Percentiles rank a stretch among this genome's conserved stretches.
Evolutionary conservation across 2,888 invertebrate genomes (phyloP).

Genomic region (Catocala sponsa): DNA sequence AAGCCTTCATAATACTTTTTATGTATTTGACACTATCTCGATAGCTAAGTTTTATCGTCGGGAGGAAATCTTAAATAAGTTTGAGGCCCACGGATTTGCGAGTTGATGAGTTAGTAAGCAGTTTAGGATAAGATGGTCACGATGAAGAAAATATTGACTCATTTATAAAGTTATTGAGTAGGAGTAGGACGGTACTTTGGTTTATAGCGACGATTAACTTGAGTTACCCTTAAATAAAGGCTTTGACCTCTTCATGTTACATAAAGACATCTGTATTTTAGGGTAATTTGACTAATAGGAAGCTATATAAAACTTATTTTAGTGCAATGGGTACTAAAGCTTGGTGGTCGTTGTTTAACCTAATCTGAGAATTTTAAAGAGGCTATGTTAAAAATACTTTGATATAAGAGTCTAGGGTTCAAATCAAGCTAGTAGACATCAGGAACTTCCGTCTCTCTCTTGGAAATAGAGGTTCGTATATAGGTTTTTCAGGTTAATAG

Average conservation of each 20-base stretch:
- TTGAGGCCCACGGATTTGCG: slow-evolving; percentile 14
- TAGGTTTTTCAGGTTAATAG: too few relatives aligned
- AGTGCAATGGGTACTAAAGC: too few relatives aligned
- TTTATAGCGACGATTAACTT: neutral
- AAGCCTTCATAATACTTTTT: slow-evolving; percentile 21
- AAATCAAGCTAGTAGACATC: too few relatives aligned
- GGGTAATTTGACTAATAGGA: neutral
- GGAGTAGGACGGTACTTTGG: neutral
- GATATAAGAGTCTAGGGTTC: too few relatives aligned
- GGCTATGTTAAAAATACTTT: too few relatives aligned
- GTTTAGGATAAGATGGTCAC: slow-evolving; percentile 7
- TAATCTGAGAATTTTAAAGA: too few relatives aligned
- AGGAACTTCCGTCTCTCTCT: too few relatives aligned
- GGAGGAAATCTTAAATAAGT: slow-evolving; percentile 24
- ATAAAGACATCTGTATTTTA: neutral
- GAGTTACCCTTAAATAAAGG: neutral
- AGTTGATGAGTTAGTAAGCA: slow-evolving; percentile 21
- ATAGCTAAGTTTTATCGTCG: slow-evolving; percentile 21
- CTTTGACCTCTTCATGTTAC: neutral
- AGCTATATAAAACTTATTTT: too few relatives aligned
- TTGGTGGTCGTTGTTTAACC: too few relatives aligned
- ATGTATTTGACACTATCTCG: slow-evolving; percentile 16
- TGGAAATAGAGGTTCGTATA: too few relatives aligned
- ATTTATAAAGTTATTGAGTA: slow-evolving; percentile 8
- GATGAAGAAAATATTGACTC: slow-evolving; percentile 5